These are phyloP conservation scores for Agrotis ipsilon DNA, from an alignment of 2,888 invertebrate species.

Conservation along the genomic window DNA sequence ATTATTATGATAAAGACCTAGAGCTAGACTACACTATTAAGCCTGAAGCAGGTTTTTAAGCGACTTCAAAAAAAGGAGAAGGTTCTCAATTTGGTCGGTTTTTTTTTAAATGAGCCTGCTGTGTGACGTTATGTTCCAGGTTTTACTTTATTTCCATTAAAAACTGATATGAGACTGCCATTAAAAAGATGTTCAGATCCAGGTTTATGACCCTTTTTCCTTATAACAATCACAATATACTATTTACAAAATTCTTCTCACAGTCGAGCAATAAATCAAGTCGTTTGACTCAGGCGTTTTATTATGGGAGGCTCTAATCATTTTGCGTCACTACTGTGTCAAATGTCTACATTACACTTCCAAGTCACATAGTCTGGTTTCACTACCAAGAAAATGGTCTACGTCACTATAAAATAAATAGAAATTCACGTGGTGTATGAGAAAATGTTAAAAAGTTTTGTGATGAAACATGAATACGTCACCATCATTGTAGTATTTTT, in stretches of 20 bases:
- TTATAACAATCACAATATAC: neutral
- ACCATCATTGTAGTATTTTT: neutral
- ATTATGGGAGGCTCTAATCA: conserved; percentile 55
- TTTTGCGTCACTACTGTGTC: conserved; percentile 49
- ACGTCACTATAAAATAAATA: conserved; percentile 24
- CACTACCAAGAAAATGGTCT: conserved; percentile 31
- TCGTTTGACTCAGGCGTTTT: conserved; percentile 31
- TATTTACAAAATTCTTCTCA: conserved; percentile 17
- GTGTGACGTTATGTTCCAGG: no score
- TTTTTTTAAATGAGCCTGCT: no score
- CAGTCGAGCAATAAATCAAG: conserved; percentile 42
- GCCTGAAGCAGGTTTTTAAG: no score
- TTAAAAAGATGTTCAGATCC: neutral
- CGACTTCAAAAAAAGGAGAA: no score
- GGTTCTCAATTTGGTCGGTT: no score
- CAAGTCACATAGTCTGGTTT: conserved; percentile 46
- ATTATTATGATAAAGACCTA: no score
- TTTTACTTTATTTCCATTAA: no score
- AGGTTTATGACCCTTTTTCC: neutral
- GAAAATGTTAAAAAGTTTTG: neutral
- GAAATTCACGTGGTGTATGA: neutral
- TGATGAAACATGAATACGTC: neutral
- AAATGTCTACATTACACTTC: conserved; percentile 41
- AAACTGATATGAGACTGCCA: no score
- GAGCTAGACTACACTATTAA: no score